phyloP scores from a whole-genome alignment of 2,888 invertebrate genomes.

The Sinohyriopsis cumingii region DNA sequence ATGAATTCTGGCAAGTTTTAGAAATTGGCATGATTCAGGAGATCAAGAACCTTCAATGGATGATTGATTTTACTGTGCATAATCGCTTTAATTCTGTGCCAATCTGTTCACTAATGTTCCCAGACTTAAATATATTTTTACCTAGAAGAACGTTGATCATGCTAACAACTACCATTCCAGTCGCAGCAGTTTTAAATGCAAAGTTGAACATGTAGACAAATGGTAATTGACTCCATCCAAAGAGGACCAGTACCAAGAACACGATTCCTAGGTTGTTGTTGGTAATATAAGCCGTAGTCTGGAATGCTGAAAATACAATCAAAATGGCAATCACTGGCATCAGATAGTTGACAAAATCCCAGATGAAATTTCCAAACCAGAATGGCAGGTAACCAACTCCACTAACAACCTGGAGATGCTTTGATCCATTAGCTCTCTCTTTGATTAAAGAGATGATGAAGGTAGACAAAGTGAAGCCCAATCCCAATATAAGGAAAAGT shows the following conservation, averaged over 20 bases:
- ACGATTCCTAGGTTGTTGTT: constrained; percentile 64
- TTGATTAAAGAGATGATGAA: constrained; percentile 60
- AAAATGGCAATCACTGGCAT: constrained; percentile 76
- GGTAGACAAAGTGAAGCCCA: constrained; percentile 59
- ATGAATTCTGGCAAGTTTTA: no score
- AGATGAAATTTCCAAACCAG: constrained; percentile 81
- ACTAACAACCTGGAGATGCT: constrained; percentile 57
- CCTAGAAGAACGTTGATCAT: constrained; percentile 83
- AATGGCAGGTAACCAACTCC: constrained; percentile 72
- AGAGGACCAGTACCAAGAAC: constrained; percentile 78
- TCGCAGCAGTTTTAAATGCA: constrained; percentile 80
- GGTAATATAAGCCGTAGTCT: constrained; percentile 78
- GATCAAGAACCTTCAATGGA: no score
- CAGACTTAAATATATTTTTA: constrained; percentile 53
- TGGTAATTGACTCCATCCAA: constrained; percentile 82
- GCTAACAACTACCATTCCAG: constrained; percentile 82
- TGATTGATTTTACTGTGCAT: no score
- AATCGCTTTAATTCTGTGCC: no score
- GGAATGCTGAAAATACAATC: constrained; percentile 78
- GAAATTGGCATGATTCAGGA: no score
- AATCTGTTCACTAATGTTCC: no score
- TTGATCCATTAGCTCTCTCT: constrained; percentile 47
- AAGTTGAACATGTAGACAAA: constrained; percentile 81
- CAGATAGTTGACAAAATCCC: constrained; percentile 80
- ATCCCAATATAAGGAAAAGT: constrained; percentile 52